Base-by-base conservation (phyloP, 2,797 vertebrate species). In the Perdix hodgsoniae region DNA sequence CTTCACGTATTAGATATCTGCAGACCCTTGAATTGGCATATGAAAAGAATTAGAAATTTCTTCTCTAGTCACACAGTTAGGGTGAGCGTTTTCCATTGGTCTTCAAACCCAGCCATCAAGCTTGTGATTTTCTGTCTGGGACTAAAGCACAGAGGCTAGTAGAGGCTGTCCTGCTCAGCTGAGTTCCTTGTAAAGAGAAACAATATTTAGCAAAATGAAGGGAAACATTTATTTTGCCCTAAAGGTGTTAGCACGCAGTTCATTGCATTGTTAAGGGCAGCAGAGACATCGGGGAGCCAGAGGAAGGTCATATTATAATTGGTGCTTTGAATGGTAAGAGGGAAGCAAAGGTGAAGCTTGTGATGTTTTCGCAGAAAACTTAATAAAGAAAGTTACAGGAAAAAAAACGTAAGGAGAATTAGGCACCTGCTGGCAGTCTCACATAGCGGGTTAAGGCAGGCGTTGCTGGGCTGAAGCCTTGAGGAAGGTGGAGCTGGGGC, bases 221-320 rank as follows among this genome's bases (percentile, higher is more conserved):
- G 11, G 16, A 83, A 63, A 72, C 64, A 77, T 94, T 91, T 93
- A 74, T 95, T 97, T 97, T 97, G 85, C 83, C 89, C 86, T 95
- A 16, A 91, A 93, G 82, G 57, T 89, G 79, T 93, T 96, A 94
- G 72, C 91, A 80, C 65, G 71, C 93, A 92, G 83, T 94, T 94
- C 88, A 93, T 5, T 82, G 83, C 85, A 47, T 85, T 91, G 59
- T 80, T 84, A 83, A 96, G 89, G 88, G 81, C 94, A 87, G 59
- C 63, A 56, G 77, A 93, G 65, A 75, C 87, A 83, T 65, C 17
- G 26, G 73, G 78, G 95, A 96, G 90, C 89, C 94, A 94, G 89
- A 89, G 95, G 94, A 97, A 97, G 97, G 97, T 97, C 87, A 16
- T 82, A 50, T 86, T 97, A 42, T 95, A 97, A 97, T 95, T 96